phyloP scores from a whole-genome alignment of 2,888 invertebrate species.

The Drosophila buzzatii region DNA sequence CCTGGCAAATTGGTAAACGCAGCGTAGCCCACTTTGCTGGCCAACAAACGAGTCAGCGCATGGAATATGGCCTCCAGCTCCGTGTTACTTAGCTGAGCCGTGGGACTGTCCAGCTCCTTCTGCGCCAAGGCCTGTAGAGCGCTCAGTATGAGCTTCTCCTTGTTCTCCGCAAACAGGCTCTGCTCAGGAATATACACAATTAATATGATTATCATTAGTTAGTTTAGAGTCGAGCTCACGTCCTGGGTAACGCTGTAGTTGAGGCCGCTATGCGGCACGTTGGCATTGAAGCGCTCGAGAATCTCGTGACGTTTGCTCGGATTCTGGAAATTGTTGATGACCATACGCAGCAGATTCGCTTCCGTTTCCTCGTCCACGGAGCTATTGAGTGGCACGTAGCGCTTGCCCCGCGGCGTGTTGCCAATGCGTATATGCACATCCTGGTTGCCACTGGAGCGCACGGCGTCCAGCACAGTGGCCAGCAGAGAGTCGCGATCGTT shows the following conservation, averaged over 20 bases:
- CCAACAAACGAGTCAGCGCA: constrained; percentile 95
- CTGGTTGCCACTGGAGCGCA: constrained; percentile 97
- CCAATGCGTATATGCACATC: constrained; percentile 97
- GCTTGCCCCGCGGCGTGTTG: constrained; percentile 93
- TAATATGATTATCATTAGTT: not conserved
- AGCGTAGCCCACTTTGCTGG: constrained; percentile 98
- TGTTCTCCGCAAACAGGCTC: constrained; percentile 99
- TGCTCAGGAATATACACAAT: constrained; percentile 84
- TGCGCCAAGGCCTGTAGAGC: constrained; percentile 94
- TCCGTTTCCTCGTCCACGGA: constrained; percentile 99
- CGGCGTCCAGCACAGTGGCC: constrained; percentile 98
- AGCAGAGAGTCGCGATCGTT: constrained; percentile 98
- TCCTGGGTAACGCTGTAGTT: constrained; percentile 98
- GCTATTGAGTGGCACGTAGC: constrained; percentile 95
- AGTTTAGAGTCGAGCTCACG: constrained; percentile 87
- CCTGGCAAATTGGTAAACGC: constrained; percentile 96
- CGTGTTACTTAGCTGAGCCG: constrained; percentile 87
- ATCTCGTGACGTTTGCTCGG: constrained; percentile 90
- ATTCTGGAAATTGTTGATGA: constrained; percentile 87
- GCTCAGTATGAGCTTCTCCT: constrained; percentile 97
- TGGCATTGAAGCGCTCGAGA: constrained; percentile 97
- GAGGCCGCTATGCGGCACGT: constrained; percentile 98
- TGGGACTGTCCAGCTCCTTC: constrained; percentile 88
- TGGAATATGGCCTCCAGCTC: constrained; percentile 98
- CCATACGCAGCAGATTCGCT: constrained; percentile 89